Percentiles rank a stretch among this genome's conserved stretches.
Conservation (phyloP, 2,113 vertebrate genomes). For the Diphyllodes magnificus region DNA sequence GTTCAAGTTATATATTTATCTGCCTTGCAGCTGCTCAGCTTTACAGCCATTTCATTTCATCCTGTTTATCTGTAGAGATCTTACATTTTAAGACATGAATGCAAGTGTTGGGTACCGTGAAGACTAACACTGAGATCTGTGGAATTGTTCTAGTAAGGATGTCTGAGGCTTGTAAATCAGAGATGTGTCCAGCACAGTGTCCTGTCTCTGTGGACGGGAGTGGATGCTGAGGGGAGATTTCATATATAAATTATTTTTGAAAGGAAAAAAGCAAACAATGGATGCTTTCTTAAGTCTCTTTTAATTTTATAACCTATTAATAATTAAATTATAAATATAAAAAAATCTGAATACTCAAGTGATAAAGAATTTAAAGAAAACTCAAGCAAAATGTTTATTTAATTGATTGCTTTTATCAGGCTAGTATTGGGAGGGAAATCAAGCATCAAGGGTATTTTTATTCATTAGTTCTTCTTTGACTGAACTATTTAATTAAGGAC, state of each 20-base stretch:
- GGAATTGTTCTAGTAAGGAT: not conserved
- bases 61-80: not conserved
- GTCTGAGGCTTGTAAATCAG: not conserved
- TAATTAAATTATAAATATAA: not conserved
- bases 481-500: not conserved
- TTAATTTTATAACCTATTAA: not conserved
- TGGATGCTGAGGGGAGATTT: not conserved
- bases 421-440: not conserved
- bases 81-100: not conserved
- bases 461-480: not conserved
- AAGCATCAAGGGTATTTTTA: not conserved
- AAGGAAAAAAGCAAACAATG: fast-evolving
- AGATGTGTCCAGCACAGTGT: not conserved
- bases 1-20: not conserved
- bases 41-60: not conserved
- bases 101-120: not conserved
- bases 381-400: not conserved
- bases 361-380: not conserved
- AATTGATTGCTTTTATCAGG: not conserved
- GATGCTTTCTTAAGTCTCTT: not conserved
- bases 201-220: not conserved
- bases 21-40: not conserved
- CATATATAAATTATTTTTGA: not conserved
- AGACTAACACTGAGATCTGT: not conserved
- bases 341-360: not conserved